These are phyloP conservation scores for Urocolius indicus DNA, from an alignment of 2,113 vertebrate genomes.

Conservation along the genomic window DNA sequence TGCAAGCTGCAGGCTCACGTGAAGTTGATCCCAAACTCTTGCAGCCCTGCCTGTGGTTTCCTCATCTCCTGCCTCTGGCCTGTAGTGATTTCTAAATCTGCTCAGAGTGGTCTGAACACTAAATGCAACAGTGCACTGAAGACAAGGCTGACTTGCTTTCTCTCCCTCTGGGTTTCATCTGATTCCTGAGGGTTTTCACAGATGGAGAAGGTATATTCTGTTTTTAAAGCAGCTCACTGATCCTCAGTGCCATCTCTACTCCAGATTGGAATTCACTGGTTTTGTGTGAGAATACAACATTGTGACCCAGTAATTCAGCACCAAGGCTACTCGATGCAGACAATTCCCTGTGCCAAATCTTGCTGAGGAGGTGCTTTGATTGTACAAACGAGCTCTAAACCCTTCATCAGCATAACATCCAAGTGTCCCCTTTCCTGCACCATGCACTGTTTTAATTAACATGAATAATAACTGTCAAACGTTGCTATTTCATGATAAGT, in stretches of 20 bases:
- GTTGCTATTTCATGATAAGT: neutral
- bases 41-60: neutral
- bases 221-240: neutral
- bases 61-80: neutral
- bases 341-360: neutral
- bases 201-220: neutral
- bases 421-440: neutral
- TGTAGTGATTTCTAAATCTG: neutral
- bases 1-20: neutral
- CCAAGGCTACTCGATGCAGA: too few relatives aligned
- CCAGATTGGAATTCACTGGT: neutral
- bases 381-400: neutral
- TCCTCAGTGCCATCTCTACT: neutral
- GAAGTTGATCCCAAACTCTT: neutral
- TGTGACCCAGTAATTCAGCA: neutral
- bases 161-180: neutral
- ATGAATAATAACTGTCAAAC: neutral
- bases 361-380: neutral
- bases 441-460: neutral
- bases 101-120: neutral
- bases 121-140: accelerated
- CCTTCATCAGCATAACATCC: neutral
- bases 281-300: neutral
- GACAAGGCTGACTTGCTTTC: neutral
- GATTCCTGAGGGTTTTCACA: neutral